These are phyloP conservation scores for Xiphias gladius DNA, from an alignment of 2,113 vertebrate species.

Conservation along the genomic window DNA sequence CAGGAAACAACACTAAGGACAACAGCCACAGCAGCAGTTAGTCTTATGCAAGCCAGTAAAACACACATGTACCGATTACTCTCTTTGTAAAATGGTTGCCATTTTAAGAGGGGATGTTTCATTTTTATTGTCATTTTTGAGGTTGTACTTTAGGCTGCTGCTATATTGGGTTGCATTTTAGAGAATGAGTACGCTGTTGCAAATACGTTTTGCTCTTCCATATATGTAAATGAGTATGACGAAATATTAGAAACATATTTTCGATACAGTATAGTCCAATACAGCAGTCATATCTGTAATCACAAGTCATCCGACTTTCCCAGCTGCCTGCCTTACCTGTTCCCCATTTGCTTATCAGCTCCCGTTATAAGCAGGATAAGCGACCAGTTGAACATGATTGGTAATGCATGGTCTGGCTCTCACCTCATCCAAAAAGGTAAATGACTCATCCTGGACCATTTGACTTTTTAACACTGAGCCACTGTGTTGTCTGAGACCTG, in stretches of 20 bases:
- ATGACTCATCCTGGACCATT: background rate
- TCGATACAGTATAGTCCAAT: background rate
- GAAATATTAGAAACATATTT: background rate
- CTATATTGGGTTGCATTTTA: background rate
- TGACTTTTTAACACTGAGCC: background rate
- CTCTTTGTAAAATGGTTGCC: background rate
- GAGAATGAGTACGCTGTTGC: background rate
- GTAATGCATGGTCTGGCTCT: background rate
- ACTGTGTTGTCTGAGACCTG: background rate
- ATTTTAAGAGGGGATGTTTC: background rate
- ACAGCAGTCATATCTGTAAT: background rate
- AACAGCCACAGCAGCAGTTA: background rate
- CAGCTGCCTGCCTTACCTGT: background rate
- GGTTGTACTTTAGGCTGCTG: background rate
- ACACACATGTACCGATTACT: background rate
- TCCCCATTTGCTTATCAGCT: background rate
- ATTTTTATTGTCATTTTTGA: background rate
- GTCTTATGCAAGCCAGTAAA: background rate
- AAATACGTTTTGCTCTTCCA: background rate
- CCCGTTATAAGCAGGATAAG: background rate
- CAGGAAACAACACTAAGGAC: conserved; percentile 1
- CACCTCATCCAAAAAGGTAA: background rate
- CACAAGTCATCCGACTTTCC: background rate
- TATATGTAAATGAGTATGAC: background rate
- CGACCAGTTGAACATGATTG: background rate